Conservation (phyloP, 2,797 vertebrate species). For the Sebastes hopkinsi region DNA sequence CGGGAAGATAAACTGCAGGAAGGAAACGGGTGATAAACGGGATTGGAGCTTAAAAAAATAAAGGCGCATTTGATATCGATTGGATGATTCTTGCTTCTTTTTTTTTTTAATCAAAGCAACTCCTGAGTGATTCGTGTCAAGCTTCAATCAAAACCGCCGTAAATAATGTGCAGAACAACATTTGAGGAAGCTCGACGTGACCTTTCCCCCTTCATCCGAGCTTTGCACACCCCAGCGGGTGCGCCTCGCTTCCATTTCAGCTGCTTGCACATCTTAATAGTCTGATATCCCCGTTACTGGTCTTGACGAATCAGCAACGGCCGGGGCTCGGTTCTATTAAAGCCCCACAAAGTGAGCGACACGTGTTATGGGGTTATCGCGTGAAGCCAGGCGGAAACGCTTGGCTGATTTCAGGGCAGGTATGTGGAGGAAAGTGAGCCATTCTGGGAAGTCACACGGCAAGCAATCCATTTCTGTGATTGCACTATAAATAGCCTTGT, state of each 20-base stretch:
- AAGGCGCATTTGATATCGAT: constrained; percentile 18
- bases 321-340: constrained; percentile 20
- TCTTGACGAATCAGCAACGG: constrained; percentile 19
- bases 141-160: neutral
- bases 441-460: constrained; percentile 1
- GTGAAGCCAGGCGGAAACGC: constrained; percentile 16
- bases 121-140: neutral
- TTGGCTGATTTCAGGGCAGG: constrained; percentile 33
- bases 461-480: constrained; percentile 51
- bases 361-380: constrained; percentile 30
- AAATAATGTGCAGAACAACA: constrained; percentile 19
- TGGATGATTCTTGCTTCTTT: neutral
- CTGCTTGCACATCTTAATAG: constrained; percentile 22
- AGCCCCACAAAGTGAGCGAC: constrained; percentile 31
- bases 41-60: constrained; percentile 1
- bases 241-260: constrained; percentile 1
- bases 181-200: constrained; percentile 28
- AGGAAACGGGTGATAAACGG: constrained; percentile 41
- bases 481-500: constrained; percentile 34
- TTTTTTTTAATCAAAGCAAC: constrained; percentile 7
- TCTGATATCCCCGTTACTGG: constrained; percentile 3
- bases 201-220: constrained; percentile 32
- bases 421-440: constrained; percentile 13
- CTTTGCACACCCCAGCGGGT: neutral
- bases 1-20: constrained; percentile 46